phyloP scores from a whole-genome alignment of 2,888 invertebrate genomes.

The Drymonia ruficornis region DNA sequence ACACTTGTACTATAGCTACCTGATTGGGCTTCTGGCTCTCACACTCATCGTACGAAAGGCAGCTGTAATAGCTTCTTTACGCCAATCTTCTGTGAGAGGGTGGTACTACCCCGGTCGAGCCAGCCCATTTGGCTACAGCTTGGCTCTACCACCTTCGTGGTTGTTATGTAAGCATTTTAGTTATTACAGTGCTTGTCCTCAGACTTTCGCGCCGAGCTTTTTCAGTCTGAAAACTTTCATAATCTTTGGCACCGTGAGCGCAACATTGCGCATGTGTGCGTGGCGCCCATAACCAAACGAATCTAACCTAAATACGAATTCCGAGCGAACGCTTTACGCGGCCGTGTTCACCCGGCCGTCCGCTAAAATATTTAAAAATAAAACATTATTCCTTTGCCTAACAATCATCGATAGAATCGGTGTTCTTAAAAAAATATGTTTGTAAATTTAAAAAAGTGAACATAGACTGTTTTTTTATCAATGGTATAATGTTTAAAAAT shows the following conservation, averaged over 20 bases:
- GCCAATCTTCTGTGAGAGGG: too few relatives aligned
- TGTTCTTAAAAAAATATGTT: slow-evolving; percentile 4
- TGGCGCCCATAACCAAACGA: slow-evolving; percentile 74
- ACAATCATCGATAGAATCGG: neutral
- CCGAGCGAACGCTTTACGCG: slow-evolving; percentile 63
- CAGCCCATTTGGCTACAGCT: too few relatives aligned
- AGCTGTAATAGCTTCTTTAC: too few relatives aligned
- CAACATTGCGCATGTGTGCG: slow-evolving; percentile 71
- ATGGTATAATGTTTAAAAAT: slow-evolving; percentile 65
- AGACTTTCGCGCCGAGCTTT: neutral
- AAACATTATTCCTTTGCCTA: slow-evolving; percentile 50
- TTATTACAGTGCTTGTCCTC: too few relatives aligned
- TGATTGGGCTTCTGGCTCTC: too few relatives aligned
- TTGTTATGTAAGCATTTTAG: too few relatives aligned
- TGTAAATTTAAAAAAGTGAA: slow-evolving; percentile 1
- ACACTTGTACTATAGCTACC: too few relatives aligned
- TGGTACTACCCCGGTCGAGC: too few relatives aligned
- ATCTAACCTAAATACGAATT: slow-evolving; percentile 83
- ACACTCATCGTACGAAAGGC: too few relatives aligned
- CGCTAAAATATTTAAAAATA: slow-evolving; percentile 76
- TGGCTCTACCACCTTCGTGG: too few relatives aligned
- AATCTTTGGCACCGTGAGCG: slow-evolving; percentile 61
- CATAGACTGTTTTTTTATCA: slow-evolving; percentile 7
- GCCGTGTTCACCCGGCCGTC: slow-evolving; percentile 66
- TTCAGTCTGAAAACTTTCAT: slow-evolving; percentile 16